Conservation (phyloP, 2,888 invertebrate genomes). For the Andrena praecox region DNA sequence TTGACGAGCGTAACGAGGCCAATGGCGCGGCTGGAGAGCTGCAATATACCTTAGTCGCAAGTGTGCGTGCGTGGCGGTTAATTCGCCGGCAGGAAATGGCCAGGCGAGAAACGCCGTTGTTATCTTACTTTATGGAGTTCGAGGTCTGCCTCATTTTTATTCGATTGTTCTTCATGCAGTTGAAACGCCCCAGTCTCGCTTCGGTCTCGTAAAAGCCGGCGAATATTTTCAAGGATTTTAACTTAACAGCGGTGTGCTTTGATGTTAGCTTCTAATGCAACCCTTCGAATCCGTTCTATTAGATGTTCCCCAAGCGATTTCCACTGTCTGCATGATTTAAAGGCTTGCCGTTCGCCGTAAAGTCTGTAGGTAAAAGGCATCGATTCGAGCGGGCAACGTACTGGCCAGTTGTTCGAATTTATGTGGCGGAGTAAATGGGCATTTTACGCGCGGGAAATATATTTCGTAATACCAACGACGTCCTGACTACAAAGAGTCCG, state of each 20-base stretch:
- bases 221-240: neutral
- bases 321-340: neutral
- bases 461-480: no score
- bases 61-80: slow-evolving; percentile 2
- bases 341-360: neutral
- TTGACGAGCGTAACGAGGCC: slow-evolving; percentile 48
- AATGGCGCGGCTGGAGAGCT: slow-evolving; percentile 45
- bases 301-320: neutral
- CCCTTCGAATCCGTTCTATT: neutral
- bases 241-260: neutral
- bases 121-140: slow-evolving; percentile 19
- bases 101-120: slow-evolving; percentile 23
- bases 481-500: no score
- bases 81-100: slow-evolving; percentile 7
- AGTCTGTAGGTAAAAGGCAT: neutral
- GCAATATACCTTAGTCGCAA: slow-evolving; percentile 26
- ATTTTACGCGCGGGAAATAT: no score
- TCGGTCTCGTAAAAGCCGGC: neutral
- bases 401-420: neutral
- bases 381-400: neutral
- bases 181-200: neutral
- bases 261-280: neutral
- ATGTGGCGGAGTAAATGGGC: neutral
- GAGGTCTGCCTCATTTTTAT: slow-evolving; percentile 12
- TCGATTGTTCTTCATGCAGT: slow-evolving; percentile 1